Evolutionary conservation across 2,113 vertebrate species (phyloP), one percentile per base, ranked within the genome.

Genomic region (Rhea americana): DNA sequence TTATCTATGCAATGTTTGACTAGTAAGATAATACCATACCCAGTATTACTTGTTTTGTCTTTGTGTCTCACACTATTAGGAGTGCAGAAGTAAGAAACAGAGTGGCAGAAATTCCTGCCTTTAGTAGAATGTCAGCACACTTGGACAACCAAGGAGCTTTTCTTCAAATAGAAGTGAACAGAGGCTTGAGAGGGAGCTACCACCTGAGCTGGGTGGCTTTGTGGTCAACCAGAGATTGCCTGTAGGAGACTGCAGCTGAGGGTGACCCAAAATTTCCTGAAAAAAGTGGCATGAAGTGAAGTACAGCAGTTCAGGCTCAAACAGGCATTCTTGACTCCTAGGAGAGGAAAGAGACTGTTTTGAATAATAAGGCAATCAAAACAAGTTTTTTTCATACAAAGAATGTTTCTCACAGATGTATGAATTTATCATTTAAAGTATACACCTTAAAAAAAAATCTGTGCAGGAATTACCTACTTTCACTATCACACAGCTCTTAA

Each of bases 131-230:
- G 35, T 72, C 55, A 0, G 9, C 50, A 6, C 24, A 26, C 1
- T 1, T 3, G 13, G 74, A 28, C 55, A 48, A 14, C 72, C 7
- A 43, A 56, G 71, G 56, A 66, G 41, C 47, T 79, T 47, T 80
- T 86, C 22, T 53, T 73, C 11, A 3, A 1, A 13, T 3, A 11
- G 7, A 30, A 6, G n/a, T 0, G 1, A 20, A 1, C 15, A 14
- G 28, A 48, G 11, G 19, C 43, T 1, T 4, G 32, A 3, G 2
- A 11, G 11, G 43, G 32, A 37, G 24, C 2, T 2, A 22, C 59
- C 37, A 5, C 20, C 9, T 51, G 62, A 51, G 45, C 16, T 1
- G 8, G 2, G 13, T 16, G 39, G n/a, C 17, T 41, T 68, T 3
- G 4, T 61, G 41, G 16, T 45, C 1, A 2, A 11, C 43, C 2